Percentiles rank a stretch among this genome's conserved stretches.
phyloP scores from a whole-genome alignment of 2,888 invertebrate genomes.

The Aphrophora alni region DNA sequence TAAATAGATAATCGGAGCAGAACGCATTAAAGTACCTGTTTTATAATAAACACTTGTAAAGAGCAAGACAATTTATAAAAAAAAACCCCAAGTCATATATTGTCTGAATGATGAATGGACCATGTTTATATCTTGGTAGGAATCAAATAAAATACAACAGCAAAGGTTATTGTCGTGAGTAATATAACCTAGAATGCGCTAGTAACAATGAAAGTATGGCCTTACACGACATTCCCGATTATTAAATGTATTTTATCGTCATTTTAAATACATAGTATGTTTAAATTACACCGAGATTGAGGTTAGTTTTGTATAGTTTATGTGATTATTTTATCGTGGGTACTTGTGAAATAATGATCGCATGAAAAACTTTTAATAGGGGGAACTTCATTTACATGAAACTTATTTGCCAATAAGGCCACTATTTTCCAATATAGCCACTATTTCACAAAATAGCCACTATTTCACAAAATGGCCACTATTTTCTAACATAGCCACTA shows the following conservation, averaged over 20 bases:
- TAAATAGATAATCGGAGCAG: too few species aligned
- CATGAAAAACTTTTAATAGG: too few species aligned
- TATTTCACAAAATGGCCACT: too few species aligned
- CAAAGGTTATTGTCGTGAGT: not conserved
- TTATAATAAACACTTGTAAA: not conserved
- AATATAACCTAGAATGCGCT: not conserved
- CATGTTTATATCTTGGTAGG: not conserved
- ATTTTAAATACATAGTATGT: not conserved
- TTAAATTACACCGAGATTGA: not conserved
- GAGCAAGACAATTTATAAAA: not conserved
- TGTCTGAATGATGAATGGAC: not conserved
- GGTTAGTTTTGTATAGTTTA: too few species aligned
- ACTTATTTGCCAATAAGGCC: too few species aligned
- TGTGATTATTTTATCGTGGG: too few species aligned
- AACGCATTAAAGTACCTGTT: not conserved
- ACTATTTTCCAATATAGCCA: too few species aligned
- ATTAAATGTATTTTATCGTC: not conserved
- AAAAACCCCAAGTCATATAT: not conserved
- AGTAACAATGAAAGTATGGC: not conserved
- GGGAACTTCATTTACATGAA: too few species aligned
- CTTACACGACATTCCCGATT: not conserved
- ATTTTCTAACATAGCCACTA: too few species aligned
- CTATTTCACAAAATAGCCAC: too few species aligned
- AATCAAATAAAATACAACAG: not conserved
- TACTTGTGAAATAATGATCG: too few species aligned